Evolutionary conservation across 2,888 invertebrate genomes (phyloP).

Genomic region (Hermaeophaga mercurialis): DNA sequence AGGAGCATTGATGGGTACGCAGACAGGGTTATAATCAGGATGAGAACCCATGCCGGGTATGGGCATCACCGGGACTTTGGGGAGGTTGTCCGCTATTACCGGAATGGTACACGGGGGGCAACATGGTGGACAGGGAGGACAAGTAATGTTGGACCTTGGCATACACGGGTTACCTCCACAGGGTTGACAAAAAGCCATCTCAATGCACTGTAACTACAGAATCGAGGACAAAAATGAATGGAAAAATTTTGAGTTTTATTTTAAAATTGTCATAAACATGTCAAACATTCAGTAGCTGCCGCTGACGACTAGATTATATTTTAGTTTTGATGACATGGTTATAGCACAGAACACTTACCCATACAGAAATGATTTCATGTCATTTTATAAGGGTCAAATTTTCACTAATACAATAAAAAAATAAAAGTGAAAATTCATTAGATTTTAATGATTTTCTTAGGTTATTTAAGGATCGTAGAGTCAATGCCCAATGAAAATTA

Average conservation of each 20-base stretch:
- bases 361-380: too few relatives aligned
- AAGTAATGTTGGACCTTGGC: conserved; percentile 37
- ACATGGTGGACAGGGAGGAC: conserved; percentile 37
- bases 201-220: conserved; percentile 12
- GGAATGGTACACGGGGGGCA: conserved; percentile 43
- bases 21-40: conserved; percentile 43
- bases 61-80: conserved; percentile 46
- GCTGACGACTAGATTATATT: background rate
- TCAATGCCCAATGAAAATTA: too few relatives aligned
- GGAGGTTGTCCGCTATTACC: conserved; percentile 44
- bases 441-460: too few relatives aligned
- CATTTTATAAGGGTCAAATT: too few relatives aligned
- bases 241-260: conserved; percentile 26
- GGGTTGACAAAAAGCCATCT: conserved; percentile 45
- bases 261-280: conserved; percentile 35
- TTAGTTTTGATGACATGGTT: too few relatives aligned
- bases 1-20: conserved; percentile 44
- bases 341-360: too few relatives aligned
- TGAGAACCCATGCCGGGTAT: conserved; percentile 39
- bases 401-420: too few relatives aligned
- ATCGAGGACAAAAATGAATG: conserved; percentile 24
- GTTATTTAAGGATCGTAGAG: too few relatives aligned
- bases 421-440: too few relatives aligned
- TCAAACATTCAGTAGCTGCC: conserved; percentile 14
- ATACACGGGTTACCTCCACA: conserved; percentile 35